These are phyloP conservation scores for Phanerotoma sp. DNA, from an alignment of 2,888 invertebrate species.

Conservation along the genomic window DNA sequence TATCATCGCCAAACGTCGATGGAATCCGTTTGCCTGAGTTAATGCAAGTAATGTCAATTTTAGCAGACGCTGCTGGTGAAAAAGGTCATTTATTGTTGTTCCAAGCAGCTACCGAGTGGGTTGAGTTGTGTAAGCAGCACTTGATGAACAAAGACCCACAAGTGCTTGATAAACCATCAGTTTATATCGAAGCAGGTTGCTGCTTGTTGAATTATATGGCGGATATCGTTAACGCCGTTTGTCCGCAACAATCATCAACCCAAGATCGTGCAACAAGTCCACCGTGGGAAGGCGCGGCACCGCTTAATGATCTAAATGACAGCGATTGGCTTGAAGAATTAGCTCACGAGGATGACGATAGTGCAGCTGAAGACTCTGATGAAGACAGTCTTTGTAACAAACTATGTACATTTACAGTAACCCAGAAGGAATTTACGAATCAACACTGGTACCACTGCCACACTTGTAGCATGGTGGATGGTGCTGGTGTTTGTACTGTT, in stretches of 20 bases:
- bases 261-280: slow-evolving; percentile 64
- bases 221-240: slow-evolving; percentile 68
- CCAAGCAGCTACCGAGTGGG: slow-evolving; percentile 78
- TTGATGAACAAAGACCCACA: slow-evolving; percentile 60
- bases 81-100: slow-evolving; percentile 79
- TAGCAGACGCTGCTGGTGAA: slow-evolving; percentile 84
- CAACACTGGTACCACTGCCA: slow-evolving; percentile 99
- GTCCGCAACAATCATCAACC: slow-evolving; percentile 45
- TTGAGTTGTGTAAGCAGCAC: slow-evolving; percentile 70
- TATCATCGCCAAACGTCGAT: slow-evolving; percentile 66
- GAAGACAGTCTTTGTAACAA: slow-evolving; percentile 89
- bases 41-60: slow-evolving; percentile 74
- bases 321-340: slow-evolving; percentile 86
- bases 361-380: slow-evolving; percentile 90
- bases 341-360: slow-evolving; percentile 85
- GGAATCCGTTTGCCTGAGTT: slow-evolving; percentile 77
- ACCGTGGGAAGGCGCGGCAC: slow-evolving; percentile 74
- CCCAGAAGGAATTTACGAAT: slow-evolving; percentile 97
- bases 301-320: slow-evolving; percentile 60
- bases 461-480: slow-evolving; percentile 97
- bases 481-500: slow-evolving; percentile 96
- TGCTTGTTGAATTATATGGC: slow-evolving; percentile 83
- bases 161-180: slow-evolving; percentile 60
- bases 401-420: slow-evolving; percentile 94
- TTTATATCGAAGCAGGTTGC: slow-evolving; percentile 72